Percentiles rank a stretch among this genome's conserved stretches.
These are phyloP conservation scores for Watsonalla cultraria DNA, from an alignment of 2,888 invertebrate species.

Conservation along the genomic window DNA sequence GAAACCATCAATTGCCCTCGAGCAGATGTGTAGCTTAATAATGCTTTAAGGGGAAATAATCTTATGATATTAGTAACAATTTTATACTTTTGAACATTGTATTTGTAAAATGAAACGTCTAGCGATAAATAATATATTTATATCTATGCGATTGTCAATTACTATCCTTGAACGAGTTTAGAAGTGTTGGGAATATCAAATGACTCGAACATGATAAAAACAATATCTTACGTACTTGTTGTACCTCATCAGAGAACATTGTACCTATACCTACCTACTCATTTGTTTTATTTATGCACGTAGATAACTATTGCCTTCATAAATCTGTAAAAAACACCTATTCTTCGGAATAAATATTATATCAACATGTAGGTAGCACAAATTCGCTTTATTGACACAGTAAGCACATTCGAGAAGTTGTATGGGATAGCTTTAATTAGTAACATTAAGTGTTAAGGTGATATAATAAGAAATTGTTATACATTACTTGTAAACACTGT, in stretches of 20 bases:
- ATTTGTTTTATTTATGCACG: not conserved
- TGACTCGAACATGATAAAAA: slow-evolving; percentile 9
- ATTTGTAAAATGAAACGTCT: slow-evolving; percentile 53
- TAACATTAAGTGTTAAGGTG: slow-evolving; percentile 26
- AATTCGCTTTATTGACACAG: slow-evolving; percentile 52
- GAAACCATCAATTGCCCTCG: slow-evolving; percentile 6
- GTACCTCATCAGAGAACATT: not conserved
- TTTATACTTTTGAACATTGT: slow-evolving; percentile 60
- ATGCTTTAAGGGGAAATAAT: slow-evolving; percentile 74
- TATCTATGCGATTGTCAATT: slow-evolving; percentile 65
- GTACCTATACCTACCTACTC: too few species aligned
- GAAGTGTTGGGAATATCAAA: slow-evolving; percentile 27
- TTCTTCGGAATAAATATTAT: slow-evolving; percentile 7
- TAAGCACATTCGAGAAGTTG: slow-evolving; percentile 68
- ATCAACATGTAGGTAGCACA: slow-evolving; percentile 28
- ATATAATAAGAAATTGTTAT: slow-evolving; percentile 43
- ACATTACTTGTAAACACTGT: slow-evolving; percentile 13
- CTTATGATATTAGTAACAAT: slow-evolving; percentile 72
- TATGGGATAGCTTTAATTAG: slow-evolving; percentile 79
- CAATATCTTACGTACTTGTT: slow-evolving; percentile 10
- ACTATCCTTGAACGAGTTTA: slow-evolving; percentile 51
- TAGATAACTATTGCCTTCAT: not conserved
- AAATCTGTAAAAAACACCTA: not conserved
- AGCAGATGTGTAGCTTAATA: slow-evolving; percentile 57
- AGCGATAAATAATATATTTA: slow-evolving; percentile 50